A percentile compares a stretch with the other conserved stretches of the same genome.
These are phyloP conservation scores for Chrysopa pallens DNA, from an alignment of 1,140 invertebrate genomes.

Conservation along the genomic window DNA sequence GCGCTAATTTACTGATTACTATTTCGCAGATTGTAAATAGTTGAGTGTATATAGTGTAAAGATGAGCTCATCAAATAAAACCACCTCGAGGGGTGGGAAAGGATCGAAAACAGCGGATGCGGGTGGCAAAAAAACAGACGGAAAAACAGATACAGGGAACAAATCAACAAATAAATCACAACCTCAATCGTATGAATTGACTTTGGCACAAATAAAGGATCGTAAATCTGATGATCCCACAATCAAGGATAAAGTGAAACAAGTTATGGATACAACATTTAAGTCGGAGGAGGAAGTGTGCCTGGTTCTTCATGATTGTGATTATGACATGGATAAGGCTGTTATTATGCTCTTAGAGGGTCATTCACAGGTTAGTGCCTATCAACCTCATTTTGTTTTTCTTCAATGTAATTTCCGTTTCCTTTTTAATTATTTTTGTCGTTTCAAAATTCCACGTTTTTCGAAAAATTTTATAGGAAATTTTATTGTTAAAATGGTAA, in stretches of 20 bases:
- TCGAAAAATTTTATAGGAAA: too few species aligned
- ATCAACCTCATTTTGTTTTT: too few species aligned
- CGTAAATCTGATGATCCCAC: conserved; percentile 11
- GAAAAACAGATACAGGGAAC: conserved; percentile 11
- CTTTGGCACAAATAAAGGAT: background rate
- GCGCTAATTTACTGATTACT: background rate
- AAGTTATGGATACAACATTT: conserved; percentile 63
- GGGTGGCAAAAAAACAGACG: conserved; percentile 12
- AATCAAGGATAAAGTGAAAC: conserved; percentile 45
- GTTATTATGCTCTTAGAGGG: conserved; percentile 60
- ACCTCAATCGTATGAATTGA: conserved; percentile 4
- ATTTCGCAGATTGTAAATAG: conserved; percentile 21
- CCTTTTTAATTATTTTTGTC: too few species aligned
- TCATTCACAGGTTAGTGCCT: conserved; percentile 27
- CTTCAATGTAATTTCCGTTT: too few species aligned
- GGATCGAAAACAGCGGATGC: conserved; percentile 19
- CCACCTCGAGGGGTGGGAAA: conserved; percentile 24
- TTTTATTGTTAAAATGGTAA: too few species aligned
- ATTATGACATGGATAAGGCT: conserved; percentile 57
- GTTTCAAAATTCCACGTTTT: too few species aligned
- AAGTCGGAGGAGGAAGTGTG: conserved; percentile 66
- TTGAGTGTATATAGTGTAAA: conserved; percentile 25
- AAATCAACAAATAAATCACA: conserved; percentile 14
- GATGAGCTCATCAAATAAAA: conserved; percentile 23
- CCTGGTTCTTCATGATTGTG: conserved; percentile 64